A percentile compares a stretch with the other conserved stretches of the same genome.
Conservation (phyloP, 2,113 vertebrate species). For the Montifringilla adamsi region DNA sequence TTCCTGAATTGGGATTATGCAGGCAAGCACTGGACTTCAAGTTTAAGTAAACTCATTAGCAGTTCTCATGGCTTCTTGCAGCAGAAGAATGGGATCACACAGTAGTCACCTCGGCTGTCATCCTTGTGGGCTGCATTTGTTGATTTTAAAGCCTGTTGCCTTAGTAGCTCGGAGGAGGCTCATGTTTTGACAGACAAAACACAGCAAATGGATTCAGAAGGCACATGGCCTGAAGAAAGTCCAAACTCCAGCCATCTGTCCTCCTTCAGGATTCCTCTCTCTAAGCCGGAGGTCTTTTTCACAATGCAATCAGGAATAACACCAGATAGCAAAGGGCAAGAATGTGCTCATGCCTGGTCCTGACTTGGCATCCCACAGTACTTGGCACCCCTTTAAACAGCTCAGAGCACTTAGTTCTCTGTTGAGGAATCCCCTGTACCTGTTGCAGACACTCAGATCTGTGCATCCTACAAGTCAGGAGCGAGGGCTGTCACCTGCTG, state of each 20-base stretch:
- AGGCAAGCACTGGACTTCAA: neutral
- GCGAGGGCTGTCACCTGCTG: neutral
- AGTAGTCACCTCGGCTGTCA: neutral
- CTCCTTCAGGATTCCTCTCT: neutral
- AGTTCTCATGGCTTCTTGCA: neutral
- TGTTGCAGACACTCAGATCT: neutral
- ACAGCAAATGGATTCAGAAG: slow-evolving; percentile 13
- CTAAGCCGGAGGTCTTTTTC: neutral
- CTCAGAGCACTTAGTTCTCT: neutral
- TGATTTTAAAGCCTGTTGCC: slow-evolving; percentile 23
- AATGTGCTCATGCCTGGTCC: neutral
- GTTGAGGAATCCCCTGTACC: neutral
- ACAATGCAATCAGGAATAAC: neutral
- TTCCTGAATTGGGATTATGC: neutral
- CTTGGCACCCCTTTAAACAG: neutral
- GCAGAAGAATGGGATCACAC: neutral
- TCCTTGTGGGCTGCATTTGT: neutral
- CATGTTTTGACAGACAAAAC: slow-evolving; percentile 30
- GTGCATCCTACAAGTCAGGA: neutral
- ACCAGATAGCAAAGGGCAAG: neutral
- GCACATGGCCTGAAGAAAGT: neutral
- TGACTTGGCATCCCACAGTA: neutral
- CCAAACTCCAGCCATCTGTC: slow-evolving; percentile 17
- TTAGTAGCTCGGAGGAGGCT: slow-evolving; percentile 14
- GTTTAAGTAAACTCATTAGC: slow-evolving; percentile 24